Conservation (phyloP, 2,113 vertebrate genomes). For the Xiphias gladius region DNA sequence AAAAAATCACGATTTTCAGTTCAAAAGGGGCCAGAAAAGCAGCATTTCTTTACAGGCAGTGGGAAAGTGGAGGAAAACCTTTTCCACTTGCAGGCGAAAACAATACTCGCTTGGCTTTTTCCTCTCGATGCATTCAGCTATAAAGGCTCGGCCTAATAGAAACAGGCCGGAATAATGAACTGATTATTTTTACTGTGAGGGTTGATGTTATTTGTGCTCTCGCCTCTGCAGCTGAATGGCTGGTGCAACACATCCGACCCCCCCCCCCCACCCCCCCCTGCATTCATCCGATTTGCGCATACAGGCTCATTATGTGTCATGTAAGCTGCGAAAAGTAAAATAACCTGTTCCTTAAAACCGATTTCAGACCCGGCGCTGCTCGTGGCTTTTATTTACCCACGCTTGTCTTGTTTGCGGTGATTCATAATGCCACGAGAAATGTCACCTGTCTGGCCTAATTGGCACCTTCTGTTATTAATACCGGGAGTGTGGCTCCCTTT, state of each 20-base stretch:
- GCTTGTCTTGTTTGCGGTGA: slow-evolving; percentile 76
- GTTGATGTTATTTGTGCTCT: slow-evolving; percentile 71
- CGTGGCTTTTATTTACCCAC: slow-evolving; percentile 59
- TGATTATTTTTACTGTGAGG: slow-evolving; percentile 78
- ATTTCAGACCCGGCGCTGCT: slow-evolving; percentile 31
- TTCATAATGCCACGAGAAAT: slow-evolving; percentile 83
- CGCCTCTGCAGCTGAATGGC: slow-evolving; percentile 60
- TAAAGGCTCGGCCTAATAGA: slow-evolving; percentile 66
- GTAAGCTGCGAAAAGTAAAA: slow-evolving; percentile 58
- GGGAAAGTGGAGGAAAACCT: slow-evolving; percentile 90
- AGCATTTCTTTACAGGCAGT: slow-evolving; percentile 93
- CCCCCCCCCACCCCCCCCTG: slow-evolving; percentile 18
- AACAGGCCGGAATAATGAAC: slow-evolving; percentile 75
- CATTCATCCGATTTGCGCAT: slow-evolving; percentile 66
- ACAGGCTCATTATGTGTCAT: slow-evolving; percentile 57
- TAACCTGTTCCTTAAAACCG: slow-evolving; percentile 57
- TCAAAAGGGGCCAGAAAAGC: slow-evolving; percentile 86
- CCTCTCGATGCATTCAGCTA: slow-evolving; percentile 72
- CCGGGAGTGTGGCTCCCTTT: slow-evolving; percentile 84
- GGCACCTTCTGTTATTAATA: slow-evolving; percentile 90
- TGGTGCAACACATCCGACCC: slow-evolving; percentile 44
- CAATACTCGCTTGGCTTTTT: slow-evolving; percentile 86
- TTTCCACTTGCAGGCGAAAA: slow-evolving; percentile 90
- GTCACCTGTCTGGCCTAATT: slow-evolving; percentile 94
- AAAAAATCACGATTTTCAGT: slow-evolving; percentile 94